phyloP scores from a whole-genome alignment of 2,797 vertebrate genomes.

The Schizopygopsis malacanthus region DNA sequence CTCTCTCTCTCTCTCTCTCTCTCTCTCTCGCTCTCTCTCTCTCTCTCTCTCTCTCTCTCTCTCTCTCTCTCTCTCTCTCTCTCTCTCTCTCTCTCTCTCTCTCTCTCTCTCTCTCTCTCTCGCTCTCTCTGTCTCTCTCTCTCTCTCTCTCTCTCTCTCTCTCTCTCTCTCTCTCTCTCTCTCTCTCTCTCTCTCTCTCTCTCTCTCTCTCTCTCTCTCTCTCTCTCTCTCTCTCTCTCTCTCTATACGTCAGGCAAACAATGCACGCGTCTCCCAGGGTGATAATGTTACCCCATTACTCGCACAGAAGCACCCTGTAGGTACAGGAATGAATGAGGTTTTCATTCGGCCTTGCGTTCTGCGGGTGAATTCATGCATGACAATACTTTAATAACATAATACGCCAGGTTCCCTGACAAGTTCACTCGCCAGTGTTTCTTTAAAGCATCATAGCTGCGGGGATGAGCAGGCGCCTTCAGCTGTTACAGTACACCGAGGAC shows the following conservation, averaged over 20 bases:
- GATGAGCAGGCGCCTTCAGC: neutral
- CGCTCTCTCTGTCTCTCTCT: too few species aligned
- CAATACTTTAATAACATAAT: slow-evolving; percentile 44
- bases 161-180: too few species aligned
- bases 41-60: too few species aligned
- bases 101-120: too few species aligned
- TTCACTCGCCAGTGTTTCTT: slow-evolving; percentile 23
- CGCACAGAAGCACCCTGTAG: slow-evolving; percentile 40
- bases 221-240: neutral
- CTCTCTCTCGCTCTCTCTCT: too few species aligned
- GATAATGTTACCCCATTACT: slow-evolving; percentile 6
- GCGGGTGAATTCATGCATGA: slow-evolving; percentile 21
- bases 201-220: neutral
- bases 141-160: too few species aligned
- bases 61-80: too few species aligned
- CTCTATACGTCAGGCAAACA: slow-evolving; percentile 25
- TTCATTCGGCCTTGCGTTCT: slow-evolving; percentile 13
- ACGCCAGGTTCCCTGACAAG: neutral
- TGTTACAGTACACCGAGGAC: neutral
- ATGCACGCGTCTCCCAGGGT: slow-evolving; percentile 27
- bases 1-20: too few species aligned
- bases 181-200: too few species aligned
- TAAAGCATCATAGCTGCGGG: neutral
- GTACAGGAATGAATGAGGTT: slow-evolving; percentile 29
- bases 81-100: too few species aligned